A percentile compares a stretch with the other conserved stretches of the same genome.
These are phyloP conservation scores for Mizuhopecten yessoensis DNA, from an alignment of 1,140 invertebrate genomes.

Conservation along the genomic window DNA sequence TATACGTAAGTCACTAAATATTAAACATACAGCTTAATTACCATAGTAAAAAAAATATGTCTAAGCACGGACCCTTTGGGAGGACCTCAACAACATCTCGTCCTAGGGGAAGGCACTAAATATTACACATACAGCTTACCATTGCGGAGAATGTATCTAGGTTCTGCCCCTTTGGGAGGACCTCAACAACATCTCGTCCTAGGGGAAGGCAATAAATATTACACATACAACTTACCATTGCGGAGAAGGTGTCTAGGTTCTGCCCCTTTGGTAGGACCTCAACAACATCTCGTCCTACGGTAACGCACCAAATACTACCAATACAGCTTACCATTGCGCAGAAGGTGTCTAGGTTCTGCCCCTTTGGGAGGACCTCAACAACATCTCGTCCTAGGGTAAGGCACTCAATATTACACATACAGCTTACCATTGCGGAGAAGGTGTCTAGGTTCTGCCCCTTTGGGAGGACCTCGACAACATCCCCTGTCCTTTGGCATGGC, in stretches of 20 bases:
- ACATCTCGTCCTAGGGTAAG: slow-evolving; percentile 54
- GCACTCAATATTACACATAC: too few relatives aligned
- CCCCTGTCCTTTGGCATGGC: slow-evolving; percentile 84
- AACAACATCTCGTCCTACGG: slow-evolving; percentile 81
- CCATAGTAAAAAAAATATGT: neutral
- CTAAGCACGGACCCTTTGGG: neutral
- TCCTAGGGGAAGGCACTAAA: slow-evolving; percentile 83
- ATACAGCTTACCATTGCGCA: slow-evolving; percentile 82
- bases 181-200: slow-evolving; percentile 76
- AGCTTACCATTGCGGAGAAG: slow-evolving; percentile 70
- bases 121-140: neutral
- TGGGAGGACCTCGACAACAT: slow-evolving; percentile 60
- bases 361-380: slow-evolving; percentile 58
- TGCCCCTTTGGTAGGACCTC: slow-evolving; percentile 44
- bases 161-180: too few relatives aligned
- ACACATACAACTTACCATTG: slow-evolving; percentile 82
- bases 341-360: slow-evolving; percentile 78
- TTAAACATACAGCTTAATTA: slow-evolving; percentile 85
- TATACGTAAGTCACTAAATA: too few relatives aligned
- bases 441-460: slow-evolving; percentile 78
- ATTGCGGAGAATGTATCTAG: too few relatives aligned
- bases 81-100: too few relatives aligned
- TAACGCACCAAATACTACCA: slow-evolving; percentile 78
- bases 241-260: neutral
- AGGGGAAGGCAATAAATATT: slow-evolving; percentile 86